These are phyloP conservation scores for Zaprionus capensis DNA, from an alignment of 1,140 invertebrate species.

Conservation along the genomic window DNA sequence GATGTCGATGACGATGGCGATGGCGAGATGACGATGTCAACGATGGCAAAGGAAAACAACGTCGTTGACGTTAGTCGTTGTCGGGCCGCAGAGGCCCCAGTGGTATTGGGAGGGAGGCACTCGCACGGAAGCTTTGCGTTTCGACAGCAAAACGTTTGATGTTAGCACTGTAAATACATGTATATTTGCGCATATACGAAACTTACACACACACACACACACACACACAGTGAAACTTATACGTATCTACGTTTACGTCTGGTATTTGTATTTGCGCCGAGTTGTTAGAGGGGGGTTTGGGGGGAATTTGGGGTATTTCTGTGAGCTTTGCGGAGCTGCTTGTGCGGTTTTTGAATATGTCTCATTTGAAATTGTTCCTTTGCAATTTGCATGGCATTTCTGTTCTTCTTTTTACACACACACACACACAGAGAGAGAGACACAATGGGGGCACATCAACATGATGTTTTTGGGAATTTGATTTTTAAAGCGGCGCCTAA, in stretches of 20 bases:
- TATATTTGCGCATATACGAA: slow-evolving; percentile 63
- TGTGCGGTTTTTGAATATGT: slow-evolving; percentile 76
- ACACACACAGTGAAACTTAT: slow-evolving; percentile 22
- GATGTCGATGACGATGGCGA: slow-evolving; percentile 32
- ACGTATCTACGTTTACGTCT: slow-evolving; percentile 40
- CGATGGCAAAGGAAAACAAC: slow-evolving; percentile 72
- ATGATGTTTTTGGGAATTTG: slow-evolving; percentile 56
- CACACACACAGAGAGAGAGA: slow-evolving; percentile 16
- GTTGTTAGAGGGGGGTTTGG: background rate
- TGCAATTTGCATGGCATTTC: slow-evolving; percentile 68
- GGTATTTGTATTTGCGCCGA: slow-evolving; percentile 60
- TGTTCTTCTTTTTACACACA: slow-evolving; percentile 17
- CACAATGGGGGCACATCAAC: slow-evolving; percentile 39
- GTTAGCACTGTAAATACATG: slow-evolving; percentile 75
- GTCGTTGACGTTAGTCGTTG: slow-evolving; percentile 28
- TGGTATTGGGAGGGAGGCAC: background rate
- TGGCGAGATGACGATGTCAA: slow-evolving; percentile 56
- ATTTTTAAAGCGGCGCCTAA: slow-evolving; percentile 56
- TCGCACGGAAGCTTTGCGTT: slow-evolving; percentile 41
- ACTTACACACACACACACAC: slow-evolving; percentile 18
- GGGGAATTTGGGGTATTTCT: slow-evolving; percentile 4
- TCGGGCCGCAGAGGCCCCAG: background rate
- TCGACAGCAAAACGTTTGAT: slow-evolving; percentile 71
- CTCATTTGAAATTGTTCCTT: slow-evolving; percentile 76
- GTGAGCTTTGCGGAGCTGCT: slow-evolving; percentile 42